Conservation (phyloP, 2,888 invertebrate genomes). For the Bruchidius siliquastri region DNA sequence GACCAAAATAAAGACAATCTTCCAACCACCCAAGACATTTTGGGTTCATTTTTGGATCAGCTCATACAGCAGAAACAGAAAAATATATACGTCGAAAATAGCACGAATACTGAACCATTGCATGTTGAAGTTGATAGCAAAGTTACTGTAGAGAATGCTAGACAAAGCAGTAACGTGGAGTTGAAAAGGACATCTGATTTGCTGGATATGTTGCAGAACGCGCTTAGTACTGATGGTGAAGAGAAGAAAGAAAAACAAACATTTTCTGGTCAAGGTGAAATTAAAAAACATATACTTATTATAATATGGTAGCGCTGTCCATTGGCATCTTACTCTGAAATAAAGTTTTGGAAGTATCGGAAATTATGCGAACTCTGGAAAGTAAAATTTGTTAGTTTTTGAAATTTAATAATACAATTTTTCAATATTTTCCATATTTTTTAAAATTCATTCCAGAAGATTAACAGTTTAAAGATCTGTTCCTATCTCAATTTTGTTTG, state of each 20-base stretch:
- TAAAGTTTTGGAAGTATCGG: too few relatives aligned
- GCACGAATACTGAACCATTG: conserved; percentile 34
- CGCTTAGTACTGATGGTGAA: conserved; percentile 29
- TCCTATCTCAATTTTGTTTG: too few relatives aligned
- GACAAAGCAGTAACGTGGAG: conserved; percentile 13
- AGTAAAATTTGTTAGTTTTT: too few relatives aligned
- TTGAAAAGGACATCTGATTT: conserved; percentile 38
- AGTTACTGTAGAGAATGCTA: conserved; percentile 8
- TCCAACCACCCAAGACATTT: conserved; percentile 22
- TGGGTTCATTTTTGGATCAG: conserved; percentile 31
- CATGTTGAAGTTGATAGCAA: conserved; percentile 1
- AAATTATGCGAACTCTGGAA: too few relatives aligned
- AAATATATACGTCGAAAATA: conserved; percentile 32
- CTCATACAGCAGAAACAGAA: conserved; percentile 26
- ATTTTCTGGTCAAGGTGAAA: background rate
- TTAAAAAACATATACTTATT: background rate
- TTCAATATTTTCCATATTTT: too few relatives aligned
- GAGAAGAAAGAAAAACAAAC: background rate
- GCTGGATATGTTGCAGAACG: conserved; percentile 42
- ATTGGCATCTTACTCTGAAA: too few relatives aligned
- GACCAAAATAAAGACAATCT: background rate
- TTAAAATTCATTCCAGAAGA: too few relatives aligned
- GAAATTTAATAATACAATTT: too few relatives aligned
- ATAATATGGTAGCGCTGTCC: too few relatives aligned
- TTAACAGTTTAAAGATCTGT: too few relatives aligned